phyloP scores from a whole-genome alignment of 30 jellyfish, hydroid and myxozoan species.

The Aurelia sp. region DNA sequence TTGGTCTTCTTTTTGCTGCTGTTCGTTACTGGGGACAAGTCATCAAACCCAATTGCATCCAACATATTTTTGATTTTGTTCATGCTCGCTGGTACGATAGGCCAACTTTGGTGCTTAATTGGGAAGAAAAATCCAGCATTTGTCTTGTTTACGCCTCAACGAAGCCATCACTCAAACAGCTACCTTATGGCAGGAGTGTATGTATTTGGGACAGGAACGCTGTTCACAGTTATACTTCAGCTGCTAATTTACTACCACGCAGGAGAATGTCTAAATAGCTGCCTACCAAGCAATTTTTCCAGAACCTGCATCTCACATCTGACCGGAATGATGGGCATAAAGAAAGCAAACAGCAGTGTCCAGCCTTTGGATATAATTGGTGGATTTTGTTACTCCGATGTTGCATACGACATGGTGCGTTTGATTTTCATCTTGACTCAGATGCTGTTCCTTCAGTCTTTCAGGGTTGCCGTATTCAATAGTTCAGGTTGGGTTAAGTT shows the following conservation, averaged over 20 bases:
- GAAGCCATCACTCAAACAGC: conserved; percentile 9
- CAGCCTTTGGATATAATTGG: background rate
- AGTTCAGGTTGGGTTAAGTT: conserved; percentile 1
- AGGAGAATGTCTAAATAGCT: background rate
- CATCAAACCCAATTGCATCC: background rate
- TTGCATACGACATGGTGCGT: conserved; percentile 5
- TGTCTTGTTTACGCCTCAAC: background rate
- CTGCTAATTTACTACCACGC: background rate
- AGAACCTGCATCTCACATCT: background rate
- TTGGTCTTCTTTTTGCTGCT: background rate
- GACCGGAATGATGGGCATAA: background rate
- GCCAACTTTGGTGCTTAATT: background rate
- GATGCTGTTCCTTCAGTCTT: conserved; percentile 36
- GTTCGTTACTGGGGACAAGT: background rate
- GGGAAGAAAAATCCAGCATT: background rate
- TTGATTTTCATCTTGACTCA: conserved; percentile 27
- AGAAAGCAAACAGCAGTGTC: background rate
- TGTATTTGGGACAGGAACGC: conserved; percentile 33
- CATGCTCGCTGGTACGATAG: background rate
- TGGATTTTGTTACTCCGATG: conserved; percentile 34
- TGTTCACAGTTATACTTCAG: background rate
- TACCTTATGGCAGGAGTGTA: conserved; percentile 37
- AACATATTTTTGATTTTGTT: background rate
- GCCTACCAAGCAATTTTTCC: background rate
- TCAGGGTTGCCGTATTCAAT: conserved; percentile 18